phyloP scores from a whole-genome alignment of 1,140 invertebrate species.

The Habropoda laboriosa region DNA sequence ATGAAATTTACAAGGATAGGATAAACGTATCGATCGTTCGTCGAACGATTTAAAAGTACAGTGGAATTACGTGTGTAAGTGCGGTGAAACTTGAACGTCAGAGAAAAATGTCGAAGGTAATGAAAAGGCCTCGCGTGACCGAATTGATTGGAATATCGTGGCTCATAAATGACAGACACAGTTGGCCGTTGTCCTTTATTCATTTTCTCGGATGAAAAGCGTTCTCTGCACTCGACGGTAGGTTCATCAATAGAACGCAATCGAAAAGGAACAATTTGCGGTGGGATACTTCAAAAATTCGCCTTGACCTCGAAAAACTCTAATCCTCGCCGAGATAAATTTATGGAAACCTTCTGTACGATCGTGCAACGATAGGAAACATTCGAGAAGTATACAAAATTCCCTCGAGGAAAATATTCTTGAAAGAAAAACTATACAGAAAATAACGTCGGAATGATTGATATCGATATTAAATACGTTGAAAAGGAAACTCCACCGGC shows the following conservation, averaged over 20 bases:
- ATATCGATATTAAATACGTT: no score
- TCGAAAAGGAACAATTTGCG: constrained; percentile 14
- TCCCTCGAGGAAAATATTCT: no score
- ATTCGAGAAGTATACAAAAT: no score
- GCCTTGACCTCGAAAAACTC: neutral
- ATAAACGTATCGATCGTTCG: neutral
- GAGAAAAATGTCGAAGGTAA: neutral
- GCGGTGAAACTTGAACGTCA: neutral
- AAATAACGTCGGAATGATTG: no score
- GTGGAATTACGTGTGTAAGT: no score
- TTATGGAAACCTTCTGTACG: neutral
- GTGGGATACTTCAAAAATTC: neutral
- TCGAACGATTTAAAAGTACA: neutral
- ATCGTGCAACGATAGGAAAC: no score
- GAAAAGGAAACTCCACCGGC: no score
- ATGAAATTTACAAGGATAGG: neutral
- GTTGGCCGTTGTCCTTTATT: constrained; percentile 21
- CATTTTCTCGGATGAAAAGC: constrained; percentile 32
- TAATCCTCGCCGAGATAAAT: neutral
- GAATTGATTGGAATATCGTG: constrained; percentile 38
- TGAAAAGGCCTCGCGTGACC: constrained; percentile 18
- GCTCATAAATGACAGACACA: constrained; percentile 31
- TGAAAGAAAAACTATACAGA: no score
- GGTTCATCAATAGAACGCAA: constrained; percentile 34
- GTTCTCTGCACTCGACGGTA: constrained; percentile 28